These are phyloP conservation scores for Dinoponera quadriceps DNA, from an alignment of 1,140 invertebrate genomes.

Conservation along the genomic window DNA sequence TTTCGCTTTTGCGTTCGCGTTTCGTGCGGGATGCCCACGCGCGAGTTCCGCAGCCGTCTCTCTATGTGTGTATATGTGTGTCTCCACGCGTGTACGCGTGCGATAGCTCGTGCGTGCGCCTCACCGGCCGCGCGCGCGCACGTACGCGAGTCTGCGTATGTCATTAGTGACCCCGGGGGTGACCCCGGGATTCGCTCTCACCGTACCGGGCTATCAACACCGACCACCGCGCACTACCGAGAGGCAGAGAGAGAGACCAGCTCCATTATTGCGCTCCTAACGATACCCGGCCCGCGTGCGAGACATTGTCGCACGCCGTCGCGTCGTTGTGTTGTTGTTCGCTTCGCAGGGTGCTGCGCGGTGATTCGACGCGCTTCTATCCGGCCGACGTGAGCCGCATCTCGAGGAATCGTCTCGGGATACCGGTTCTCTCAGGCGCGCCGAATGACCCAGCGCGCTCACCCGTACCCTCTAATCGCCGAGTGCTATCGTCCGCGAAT, in stretches of 20 bases:
- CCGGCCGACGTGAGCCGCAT: too few species aligned
- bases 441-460: too few species aligned
- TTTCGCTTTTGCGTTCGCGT: slow-evolving; percentile 78
- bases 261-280: slow-evolving; percentile 72
- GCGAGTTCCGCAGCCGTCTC: not conserved
- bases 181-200: slow-evolving; percentile 79
- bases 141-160: slow-evolving; percentile 76
- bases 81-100: not conserved
- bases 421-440: slow-evolving; percentile 38
- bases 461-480: too few species aligned
- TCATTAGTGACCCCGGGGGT: slow-evolving; percentile 83
- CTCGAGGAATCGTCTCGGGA: not conserved
- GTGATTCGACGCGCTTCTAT: slow-evolving; percentile 27
- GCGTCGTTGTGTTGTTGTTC: not conserved
- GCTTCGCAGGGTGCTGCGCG: slow-evolving; percentile 21
- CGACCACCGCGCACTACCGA: slow-evolving; percentile 77
- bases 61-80: not conserved
- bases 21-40: slow-evolving; percentile 67
- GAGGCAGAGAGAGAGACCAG: slow-evolving; percentile 32
- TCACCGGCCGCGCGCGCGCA: not conserved
- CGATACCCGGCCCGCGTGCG: slow-evolving; percentile 60
- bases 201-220: slow-evolving; percentile 80
- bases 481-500: too few species aligned
- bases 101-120: slow-evolving; percentile 5
- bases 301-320: slow-evolving; percentile 49